Conservation (phyloP, 2,888 invertebrate genomes). For the Cheilosia scutellata region DNA sequence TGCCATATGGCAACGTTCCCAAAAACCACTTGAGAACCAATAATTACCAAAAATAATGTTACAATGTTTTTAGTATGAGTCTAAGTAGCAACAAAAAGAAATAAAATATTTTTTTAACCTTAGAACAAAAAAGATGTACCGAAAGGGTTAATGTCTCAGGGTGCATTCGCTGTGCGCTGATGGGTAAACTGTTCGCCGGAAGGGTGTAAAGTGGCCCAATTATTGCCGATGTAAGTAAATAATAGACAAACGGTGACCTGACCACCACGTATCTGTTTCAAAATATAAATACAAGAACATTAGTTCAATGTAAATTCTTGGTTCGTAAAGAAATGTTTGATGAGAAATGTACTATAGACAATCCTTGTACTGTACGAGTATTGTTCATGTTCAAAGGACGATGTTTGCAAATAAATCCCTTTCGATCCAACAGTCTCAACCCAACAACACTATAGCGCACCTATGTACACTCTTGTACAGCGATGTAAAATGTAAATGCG, state of each 20-base stretch:
- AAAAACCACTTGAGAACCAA: too few species aligned
- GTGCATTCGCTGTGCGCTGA: slow-evolving; percentile 93
- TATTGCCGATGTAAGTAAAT: slow-evolving; percentile 92
- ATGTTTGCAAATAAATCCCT: not conserved
- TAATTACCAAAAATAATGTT: too few species aligned
- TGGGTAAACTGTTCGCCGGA: slow-evolving; percentile 94
- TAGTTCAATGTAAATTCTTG: not conserved
- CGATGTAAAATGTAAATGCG: slow-evolving; percentile 33
- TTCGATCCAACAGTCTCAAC: not conserved
- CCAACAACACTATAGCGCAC: not conserved
- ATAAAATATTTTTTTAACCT: too few species aligned
- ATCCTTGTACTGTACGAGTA: not conserved
- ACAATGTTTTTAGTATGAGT: too few species aligned
- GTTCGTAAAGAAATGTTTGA: not conserved
- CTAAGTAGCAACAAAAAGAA: too few species aligned
- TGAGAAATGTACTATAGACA: not conserved
- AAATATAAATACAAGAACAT: slow-evolving; percentile 1
- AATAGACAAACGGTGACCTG: slow-evolving; percentile 91
- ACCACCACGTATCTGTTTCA: slow-evolving; percentile 86
- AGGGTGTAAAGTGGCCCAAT: slow-evolving; percentile 94
- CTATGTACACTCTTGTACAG: not conserved
- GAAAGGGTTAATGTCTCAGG: slow-evolving; percentile 89
- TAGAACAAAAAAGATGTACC: too few species aligned
- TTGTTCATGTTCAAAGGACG: not conserved
- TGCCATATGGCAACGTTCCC: too few species aligned